These are phyloP conservation scores for Eublepharis macularius DNA, from an alignment of 2,113 vertebrate species.

Conservation along the genomic window DNA sequence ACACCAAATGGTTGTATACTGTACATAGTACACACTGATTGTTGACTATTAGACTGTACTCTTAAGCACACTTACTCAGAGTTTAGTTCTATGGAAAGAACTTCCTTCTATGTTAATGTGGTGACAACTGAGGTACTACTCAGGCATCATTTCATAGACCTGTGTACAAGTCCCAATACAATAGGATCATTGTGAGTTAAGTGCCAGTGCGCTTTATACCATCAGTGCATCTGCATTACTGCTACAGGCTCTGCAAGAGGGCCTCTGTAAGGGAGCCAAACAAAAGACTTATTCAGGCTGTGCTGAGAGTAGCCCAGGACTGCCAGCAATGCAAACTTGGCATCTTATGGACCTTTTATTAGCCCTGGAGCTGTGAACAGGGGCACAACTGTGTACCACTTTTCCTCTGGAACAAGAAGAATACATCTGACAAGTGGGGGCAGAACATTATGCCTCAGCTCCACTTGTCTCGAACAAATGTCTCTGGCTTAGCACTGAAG, in stretches of 20 bases:
- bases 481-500: not conserved
- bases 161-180: too few relatives aligned
- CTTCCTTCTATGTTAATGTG: not conserved
- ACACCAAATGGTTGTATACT: too few relatives aligned
- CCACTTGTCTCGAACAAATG: not conserved
- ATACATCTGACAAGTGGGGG: not conserved
- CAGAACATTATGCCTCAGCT: not conserved
- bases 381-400: not conserved
- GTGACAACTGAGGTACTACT: not conserved
- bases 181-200: not conserved
- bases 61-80: not conserved
- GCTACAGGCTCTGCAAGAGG: too few relatives aligned
- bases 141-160: not conserved
- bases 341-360: not conserved
- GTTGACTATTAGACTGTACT: not conserved
- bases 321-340: not conserved
- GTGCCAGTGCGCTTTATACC: too few relatives aligned
- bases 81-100: not conserved
- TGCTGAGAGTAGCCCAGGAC: not conserved
- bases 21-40: too few relatives aligned
- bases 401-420: not conserved
- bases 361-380: not conserved
- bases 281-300: not conserved
- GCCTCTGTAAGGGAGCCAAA: too few relatives aligned
- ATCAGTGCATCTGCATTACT: not conserved